phyloP scores from a whole-genome alignment of 2,797 vertebrate genomes.

The Poecile montanus region DNA sequence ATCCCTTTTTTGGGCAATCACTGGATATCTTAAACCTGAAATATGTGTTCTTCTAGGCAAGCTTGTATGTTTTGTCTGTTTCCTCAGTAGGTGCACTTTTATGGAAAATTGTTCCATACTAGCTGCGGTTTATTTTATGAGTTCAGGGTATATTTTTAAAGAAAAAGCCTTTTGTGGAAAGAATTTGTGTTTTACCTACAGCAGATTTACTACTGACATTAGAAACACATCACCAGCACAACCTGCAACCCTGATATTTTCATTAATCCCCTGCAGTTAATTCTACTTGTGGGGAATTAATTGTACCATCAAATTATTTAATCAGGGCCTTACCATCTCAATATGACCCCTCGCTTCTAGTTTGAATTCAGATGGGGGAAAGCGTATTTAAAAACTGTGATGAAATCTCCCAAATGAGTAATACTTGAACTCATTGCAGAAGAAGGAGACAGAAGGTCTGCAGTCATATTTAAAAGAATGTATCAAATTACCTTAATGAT shows the following conservation, averaged over 20 bases:
- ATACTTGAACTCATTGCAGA: conserved; percentile 1
- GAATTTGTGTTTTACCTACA: conserved; percentile 55
- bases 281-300: conserved; percentile 59
- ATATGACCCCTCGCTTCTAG: conserved; percentile 8
- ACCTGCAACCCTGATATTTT: conserved; percentile 63
- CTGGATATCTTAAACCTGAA: not conserved
- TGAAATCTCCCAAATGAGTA: conserved; percentile 49
- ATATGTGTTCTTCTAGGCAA: not conserved
- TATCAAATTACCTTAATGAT: conserved; percentile 55
- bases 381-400: conserved; percentile 14
- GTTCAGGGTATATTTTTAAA: conserved; percentile 25
- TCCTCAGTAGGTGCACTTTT: not conserved
- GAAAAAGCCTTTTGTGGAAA: not conserved
- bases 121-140: conserved; percentile 8
- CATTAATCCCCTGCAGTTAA: conserved; percentile 63
- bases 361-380: conserved; percentile 25
- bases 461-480: conserved; percentile 28
- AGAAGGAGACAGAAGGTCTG: conserved; percentile 44
- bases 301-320: conserved; percentile 61
- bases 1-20: accelerated
- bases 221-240: conserved; percentile 57
- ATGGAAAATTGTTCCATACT: not conserved
- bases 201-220: conserved; percentile 61
- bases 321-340: conserved; percentile 25
- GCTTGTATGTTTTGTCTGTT: not conserved